Conservation (phyloP, 2,888 invertebrate genomes). For the Neoaliturus tenellus region DNA sequence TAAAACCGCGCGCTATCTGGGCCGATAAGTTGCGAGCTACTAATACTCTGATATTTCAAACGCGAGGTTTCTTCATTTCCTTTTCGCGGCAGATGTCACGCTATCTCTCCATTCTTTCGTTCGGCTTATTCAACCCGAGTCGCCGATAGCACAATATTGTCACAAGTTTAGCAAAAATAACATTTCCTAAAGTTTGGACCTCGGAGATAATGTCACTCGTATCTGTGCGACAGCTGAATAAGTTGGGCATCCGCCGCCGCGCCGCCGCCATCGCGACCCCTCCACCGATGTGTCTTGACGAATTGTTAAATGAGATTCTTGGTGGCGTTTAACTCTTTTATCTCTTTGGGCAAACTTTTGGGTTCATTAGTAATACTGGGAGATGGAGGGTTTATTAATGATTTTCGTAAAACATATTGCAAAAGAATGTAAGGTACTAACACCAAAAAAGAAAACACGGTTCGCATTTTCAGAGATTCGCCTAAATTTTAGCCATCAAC, state of each 20-base stretch:
- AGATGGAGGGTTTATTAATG: too few species aligned
- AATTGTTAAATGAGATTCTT: constrained; percentile 26
- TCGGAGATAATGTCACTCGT: constrained; percentile 57
- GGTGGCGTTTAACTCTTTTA: background rate
- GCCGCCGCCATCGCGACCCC: constrained; percentile 3
- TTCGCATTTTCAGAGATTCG: too few species aligned
- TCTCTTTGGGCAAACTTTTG: background rate
- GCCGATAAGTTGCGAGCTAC: constrained; percentile 56
- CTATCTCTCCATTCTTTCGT: constrained; percentile 55
- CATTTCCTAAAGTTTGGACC: constrained; percentile 48
- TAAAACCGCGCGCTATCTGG: constrained; percentile 57
- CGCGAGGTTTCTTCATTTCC: constrained; percentile 61
- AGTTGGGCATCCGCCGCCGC: background rate
- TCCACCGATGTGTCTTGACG: constrained; percentile 21
- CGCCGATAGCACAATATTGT: constrained; percentile 58
- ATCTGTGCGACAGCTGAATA: background rate
- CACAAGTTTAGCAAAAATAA: constrained; percentile 61
- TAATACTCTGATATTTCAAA: constrained; percentile 57
- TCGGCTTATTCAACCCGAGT: constrained; percentile 56
- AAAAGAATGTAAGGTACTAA: too few species aligned
- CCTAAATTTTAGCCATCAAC: too few species aligned
- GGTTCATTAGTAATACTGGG: too few species aligned
- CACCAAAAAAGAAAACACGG: too few species aligned
- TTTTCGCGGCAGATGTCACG: constrained; percentile 58
- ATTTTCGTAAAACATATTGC: too few species aligned